These are phyloP conservation scores for Smutsia temminckii DNA, from an alignment of 2,797 vertebrate genomes.

Conservation along the genomic window DNA sequence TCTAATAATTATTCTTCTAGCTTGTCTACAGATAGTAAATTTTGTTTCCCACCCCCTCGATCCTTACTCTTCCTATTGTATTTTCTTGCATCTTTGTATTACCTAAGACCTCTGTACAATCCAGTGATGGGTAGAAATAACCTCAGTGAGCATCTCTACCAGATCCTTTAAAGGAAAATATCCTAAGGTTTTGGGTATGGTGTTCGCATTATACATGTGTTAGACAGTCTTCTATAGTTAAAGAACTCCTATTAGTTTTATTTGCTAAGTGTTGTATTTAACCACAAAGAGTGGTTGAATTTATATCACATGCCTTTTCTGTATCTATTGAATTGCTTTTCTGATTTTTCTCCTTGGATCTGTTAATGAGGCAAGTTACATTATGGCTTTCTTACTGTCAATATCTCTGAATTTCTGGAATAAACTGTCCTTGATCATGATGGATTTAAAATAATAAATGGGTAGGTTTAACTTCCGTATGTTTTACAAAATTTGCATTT, in stretches of 20 bases:
- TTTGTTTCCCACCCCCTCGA: not conserved
- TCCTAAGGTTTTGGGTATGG: not conserved
- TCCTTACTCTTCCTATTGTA: not conserved
- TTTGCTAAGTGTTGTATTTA: not conserved
- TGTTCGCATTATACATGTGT: not conserved
- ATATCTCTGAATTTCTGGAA: not conserved
- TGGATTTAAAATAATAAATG: not conserved
- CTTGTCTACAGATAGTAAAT: not conserved
- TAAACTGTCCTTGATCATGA: not conserved
- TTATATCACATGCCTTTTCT: not conserved
- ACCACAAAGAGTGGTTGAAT: not conserved
- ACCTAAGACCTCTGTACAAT: not conserved
- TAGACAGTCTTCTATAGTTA: not conserved
- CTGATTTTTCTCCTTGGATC: not conserved
- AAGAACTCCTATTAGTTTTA: not conserved
- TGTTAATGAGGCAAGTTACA: not conserved
- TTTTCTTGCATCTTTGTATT: not conserved
- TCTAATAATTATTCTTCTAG: not conserved
- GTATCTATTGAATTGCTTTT: not conserved
- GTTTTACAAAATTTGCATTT: not conserved
- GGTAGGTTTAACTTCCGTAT: not conserved
- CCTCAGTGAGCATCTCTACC: no score
- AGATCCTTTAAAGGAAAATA: not conserved
- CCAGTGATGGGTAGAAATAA: not conserved
- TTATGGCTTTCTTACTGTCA: not conserved